These are phyloP conservation scores for Ernsta delagoae DNA, from an alignment of 2,888 invertebrate genomes.

Conservation along the genomic window DNA sequence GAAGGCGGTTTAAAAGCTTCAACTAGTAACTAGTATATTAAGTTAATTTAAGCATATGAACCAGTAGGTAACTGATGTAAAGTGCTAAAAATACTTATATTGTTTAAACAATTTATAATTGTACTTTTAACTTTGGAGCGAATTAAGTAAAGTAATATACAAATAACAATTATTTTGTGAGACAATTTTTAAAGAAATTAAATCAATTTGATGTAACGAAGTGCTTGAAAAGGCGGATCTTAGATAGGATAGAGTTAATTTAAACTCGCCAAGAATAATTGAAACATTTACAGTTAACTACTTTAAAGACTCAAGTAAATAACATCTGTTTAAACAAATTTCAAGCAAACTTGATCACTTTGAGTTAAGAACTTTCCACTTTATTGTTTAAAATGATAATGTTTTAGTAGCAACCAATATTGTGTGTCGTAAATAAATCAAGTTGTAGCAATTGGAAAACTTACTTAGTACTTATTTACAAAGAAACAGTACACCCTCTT, in stretches of 20 bases:
- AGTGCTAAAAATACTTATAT: no score
- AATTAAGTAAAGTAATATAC: no score
- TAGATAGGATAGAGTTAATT: no score
- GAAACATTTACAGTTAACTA: no score
- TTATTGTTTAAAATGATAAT: background rate
- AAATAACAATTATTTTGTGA: no score
- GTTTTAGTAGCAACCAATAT: background rate
- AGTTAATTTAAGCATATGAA: slow-evolving; percentile 17
- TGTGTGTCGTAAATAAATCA: slow-evolving; percentile 2
- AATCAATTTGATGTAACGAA: no score
- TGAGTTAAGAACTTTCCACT: background rate
- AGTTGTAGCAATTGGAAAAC: no score
- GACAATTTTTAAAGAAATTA: no score
- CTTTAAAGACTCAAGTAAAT: background rate
- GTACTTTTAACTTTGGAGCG: no score
- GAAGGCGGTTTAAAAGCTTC: slow-evolving; percentile 1
- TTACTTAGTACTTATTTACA: slow-evolving; percentile 22
- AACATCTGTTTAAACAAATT: background rate
- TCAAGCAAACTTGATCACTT: background rate
- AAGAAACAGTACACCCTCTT: slow-evolving; percentile 26
- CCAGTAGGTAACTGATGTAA: background rate
- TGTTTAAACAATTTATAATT: no score
- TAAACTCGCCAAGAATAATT: no score
- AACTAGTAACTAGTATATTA: slow-evolving; percentile 8
- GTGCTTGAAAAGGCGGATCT: no score